These are phyloP conservation scores for Manis pentadactyla DNA, from an alignment of 2,797 vertebrate species.

Conservation along the genomic window DNA sequence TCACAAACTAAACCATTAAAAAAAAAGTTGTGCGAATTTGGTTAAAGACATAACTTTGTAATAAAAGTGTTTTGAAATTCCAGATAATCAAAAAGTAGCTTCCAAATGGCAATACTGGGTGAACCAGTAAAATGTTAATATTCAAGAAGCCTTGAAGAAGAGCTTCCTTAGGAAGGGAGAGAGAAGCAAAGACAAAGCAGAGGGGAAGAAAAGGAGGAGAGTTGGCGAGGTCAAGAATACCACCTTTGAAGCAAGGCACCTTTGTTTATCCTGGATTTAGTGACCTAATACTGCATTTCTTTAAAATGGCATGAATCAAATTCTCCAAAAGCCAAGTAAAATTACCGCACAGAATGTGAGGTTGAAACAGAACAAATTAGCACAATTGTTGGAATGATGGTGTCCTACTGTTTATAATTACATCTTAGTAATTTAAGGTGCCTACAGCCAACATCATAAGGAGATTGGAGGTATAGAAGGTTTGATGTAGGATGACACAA, in stretches of 20 bases:
- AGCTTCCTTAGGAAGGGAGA: background rate
- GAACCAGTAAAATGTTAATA: background rate
- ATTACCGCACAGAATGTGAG: background rate
- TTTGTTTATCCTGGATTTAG: background rate
- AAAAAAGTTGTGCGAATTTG: background rate
- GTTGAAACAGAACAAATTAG: background rate
- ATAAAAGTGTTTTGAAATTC: background rate
- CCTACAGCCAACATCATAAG: background rate
- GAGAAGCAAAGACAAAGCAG: background rate
- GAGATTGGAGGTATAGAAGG: background rate
- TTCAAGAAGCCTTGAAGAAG: background rate
- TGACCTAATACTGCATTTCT: background rate
- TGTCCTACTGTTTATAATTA: background rate
- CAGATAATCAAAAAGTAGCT: constrained; percentile 1
- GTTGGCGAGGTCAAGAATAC: background rate
- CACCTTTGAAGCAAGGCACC: background rate
- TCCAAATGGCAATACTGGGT: background rate
- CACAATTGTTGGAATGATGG: background rate
- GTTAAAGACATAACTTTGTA: constrained; percentile 15
- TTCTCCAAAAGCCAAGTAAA: background rate
- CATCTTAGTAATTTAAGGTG: background rate
- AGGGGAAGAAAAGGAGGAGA: background rate
- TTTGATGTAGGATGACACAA: background rate
- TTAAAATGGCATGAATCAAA: background rate
- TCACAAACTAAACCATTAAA: background rate